These are phyloP conservation scores for Lacanobia wlatinum DNA, from an alignment of 2,888 invertebrate species.

Conservation along the genomic window DNA sequence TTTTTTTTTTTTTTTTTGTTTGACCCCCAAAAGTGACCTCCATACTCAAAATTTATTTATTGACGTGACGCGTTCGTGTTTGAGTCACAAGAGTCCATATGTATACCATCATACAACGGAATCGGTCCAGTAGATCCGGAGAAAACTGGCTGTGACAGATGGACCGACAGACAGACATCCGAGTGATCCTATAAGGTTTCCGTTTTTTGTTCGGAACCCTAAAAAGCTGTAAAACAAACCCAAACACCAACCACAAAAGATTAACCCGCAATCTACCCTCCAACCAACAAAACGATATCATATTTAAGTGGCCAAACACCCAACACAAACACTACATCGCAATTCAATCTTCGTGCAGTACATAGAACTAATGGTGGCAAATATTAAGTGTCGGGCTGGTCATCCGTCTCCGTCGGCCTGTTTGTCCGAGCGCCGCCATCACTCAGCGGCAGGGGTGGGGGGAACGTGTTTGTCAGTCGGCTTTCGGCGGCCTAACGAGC, in stretches of 20 bases:
- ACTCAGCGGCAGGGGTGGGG: slow-evolving; percentile 55
- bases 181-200: too few relatives aligned
- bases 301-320: slow-evolving; percentile 50
- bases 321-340: slow-evolving; percentile 49
- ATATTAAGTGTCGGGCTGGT: slow-evolving; percentile 63
- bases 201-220: too few relatives aligned
- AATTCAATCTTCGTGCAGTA: slow-evolving; percentile 56
- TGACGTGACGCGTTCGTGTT: too few relatives aligned
- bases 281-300: slow-evolving; percentile 37
- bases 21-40: too few relatives aligned
- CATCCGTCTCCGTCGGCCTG: slow-evolving; percentile 69
- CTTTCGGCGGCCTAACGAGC: slow-evolving; percentile 47
- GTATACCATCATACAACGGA: too few relatives aligned
- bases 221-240: background rate
- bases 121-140: too few relatives aligned
- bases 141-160: too few relatives aligned
- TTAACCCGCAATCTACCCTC: slow-evolving; percentile 15
- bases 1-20: too few relatives aligned
- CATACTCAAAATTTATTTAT: too few relatives aligned
- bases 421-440: slow-evolving; percentile 65
- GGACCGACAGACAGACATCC: too few relatives aligned
- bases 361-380: slow-evolving; percentile 61
- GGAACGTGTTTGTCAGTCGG: slow-evolving; percentile 46
- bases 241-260: slow-evolving; percentile 13
- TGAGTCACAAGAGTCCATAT: too few relatives aligned